Conservation (phyloP, 2,113 vertebrate species). For the Progne subis region DNA sequence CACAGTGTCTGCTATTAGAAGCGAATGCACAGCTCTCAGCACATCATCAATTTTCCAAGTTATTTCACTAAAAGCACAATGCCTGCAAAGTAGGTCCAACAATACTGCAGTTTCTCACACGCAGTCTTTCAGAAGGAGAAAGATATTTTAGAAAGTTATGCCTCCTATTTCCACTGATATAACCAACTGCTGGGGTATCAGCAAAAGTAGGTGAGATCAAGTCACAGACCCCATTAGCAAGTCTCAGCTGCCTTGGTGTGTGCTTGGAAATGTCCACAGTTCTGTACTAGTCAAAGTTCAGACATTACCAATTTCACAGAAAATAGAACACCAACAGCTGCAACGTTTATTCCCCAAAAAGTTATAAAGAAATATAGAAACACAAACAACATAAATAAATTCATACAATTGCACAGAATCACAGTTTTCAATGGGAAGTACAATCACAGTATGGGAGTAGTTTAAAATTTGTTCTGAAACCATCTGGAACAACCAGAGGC, state of each 20-base stretch:
- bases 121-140: neutral
- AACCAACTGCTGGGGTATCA: neutral
- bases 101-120: neutral
- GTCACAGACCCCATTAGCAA: neutral
- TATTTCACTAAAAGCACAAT: neutral
- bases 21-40: neutral
- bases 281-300: neutral
- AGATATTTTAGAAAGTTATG: neutral
- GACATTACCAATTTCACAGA: neutral
- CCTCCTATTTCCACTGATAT: neutral
- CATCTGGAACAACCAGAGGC: rapidly evolving
- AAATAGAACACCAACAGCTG: neutral
- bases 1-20: neutral
- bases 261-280: neutral
- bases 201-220: neutral
- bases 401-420: neutral
- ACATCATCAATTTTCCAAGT: neutral
- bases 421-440: neutral
- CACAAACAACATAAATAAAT: neutral
- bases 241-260: neutral
- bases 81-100: neutral
- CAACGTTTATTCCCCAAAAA: neutral
- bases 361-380: neutral
- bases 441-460: rapidly evolving
- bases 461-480: neutral